A percentile compares a stretch with the other conserved stretches of the same genome.
Evolutionary conservation across 2,113 vertebrate species (phyloP).

Genomic region (Nesoenas mayeri): DNA sequence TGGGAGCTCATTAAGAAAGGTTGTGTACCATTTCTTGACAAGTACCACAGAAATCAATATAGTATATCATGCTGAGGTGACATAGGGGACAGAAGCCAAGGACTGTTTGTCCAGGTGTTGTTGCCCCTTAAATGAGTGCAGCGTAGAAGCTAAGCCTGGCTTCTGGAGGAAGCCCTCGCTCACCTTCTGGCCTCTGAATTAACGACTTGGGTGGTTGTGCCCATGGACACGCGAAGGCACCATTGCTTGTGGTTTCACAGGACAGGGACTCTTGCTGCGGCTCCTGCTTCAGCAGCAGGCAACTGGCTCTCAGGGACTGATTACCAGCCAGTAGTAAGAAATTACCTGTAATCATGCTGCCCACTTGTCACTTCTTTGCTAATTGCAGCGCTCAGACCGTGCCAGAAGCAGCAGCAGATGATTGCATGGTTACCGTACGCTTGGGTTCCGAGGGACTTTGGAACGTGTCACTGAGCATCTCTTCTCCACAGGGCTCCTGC

Average conservation of each 20-base stretch:
- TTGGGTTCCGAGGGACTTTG: fast-evolving
- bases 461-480: background rate
- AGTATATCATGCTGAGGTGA: background rate
- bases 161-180: background rate
- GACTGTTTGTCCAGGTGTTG: background rate
- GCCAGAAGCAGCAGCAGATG: background rate
- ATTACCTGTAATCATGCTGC: background rate
- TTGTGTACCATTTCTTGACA: background rate
- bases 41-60: background rate
- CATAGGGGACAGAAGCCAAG: background rate
- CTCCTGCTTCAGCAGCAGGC: background rate
- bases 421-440: fast-evolving
- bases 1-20: background rate
- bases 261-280: background rate
- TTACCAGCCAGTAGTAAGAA: background rate
- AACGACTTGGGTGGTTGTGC: fast-evolving
- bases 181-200: background rate
- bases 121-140: background rate
- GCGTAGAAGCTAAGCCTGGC: background rate
- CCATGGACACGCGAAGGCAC: background rate
- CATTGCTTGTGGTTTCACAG: fast-evolving
- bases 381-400: background rate
- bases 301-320: background rate
- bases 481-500: background rate
- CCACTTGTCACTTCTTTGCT: background rate